phyloP scores from a whole-genome alignment of 2,113 vertebrate species.

The Sterrhoptilus dennistouni region DNA sequence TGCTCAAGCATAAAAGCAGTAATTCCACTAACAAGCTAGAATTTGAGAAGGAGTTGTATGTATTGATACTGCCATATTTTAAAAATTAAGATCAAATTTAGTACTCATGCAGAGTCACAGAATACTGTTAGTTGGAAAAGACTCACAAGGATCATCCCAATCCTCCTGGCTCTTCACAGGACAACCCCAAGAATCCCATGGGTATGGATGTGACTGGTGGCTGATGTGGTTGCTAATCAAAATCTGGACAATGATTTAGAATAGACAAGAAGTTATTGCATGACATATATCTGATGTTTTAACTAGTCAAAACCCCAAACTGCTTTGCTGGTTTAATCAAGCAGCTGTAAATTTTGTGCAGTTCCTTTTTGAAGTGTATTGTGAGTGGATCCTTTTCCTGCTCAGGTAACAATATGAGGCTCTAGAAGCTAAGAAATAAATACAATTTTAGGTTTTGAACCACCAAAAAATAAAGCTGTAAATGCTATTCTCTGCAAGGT shows the following conservation, averaged over 20 bases:
- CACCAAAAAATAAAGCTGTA: background rate
- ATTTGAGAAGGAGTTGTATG: background rate
- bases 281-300: background rate
- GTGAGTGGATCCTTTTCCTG: background rate
- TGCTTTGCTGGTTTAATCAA: background rate
- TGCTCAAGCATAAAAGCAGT: background rate
- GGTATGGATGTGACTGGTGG: background rate
- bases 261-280: background rate
- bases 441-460: background rate
- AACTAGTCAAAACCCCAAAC: background rate
- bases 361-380: background rate
- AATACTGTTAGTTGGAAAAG: background rate
- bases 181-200: background rate
- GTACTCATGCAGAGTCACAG: background rate
- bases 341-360: background rate
- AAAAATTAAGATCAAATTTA: background rate
- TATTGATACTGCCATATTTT: background rate
- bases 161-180: background rate
- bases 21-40: background rate
- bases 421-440: background rate
- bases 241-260: background rate
- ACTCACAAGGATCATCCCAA: background rate
- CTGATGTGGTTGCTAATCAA: background rate
- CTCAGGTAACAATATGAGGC: rapidly evolving
- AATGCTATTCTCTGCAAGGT: background rate